Evolutionary conservation across 2,797 vertebrate genomes (phyloP), one percentile per base, ranked within the genome.

Genomic region (Erithacus rubecula): DNA sequence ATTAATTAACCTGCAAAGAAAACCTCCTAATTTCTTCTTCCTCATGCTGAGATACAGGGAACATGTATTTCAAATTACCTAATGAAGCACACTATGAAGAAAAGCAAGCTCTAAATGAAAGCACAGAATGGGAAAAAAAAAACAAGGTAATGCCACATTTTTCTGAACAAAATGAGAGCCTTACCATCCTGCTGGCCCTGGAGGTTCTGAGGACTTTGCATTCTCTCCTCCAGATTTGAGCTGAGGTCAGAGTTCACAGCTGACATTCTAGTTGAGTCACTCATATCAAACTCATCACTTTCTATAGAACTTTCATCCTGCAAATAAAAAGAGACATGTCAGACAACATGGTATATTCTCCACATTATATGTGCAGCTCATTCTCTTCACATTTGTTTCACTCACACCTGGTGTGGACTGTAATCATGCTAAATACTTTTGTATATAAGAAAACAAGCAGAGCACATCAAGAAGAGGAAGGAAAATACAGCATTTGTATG

Each of bases 231-330:
- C 41, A 98, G 98, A 87, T 98, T 98, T 84, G 98, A 98, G 95
- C 98, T 98, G 80, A 98, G 98, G 90, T 98, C 98, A 3, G 98
- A 98, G 94, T 98, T 98, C 94, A 98, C 98, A 72, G 98, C 98
- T 80, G 98, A 98, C 98, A 98, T 98, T 91, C 98, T 97, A 39
- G 98, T 98, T 4, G 98, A 98, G 91, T 98, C 98, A 41, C 98
- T 98, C 98, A 98, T 98, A 89, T 98, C 98, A 97, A 98, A 98
- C 89, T 98, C 98, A 93, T 98, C 98, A 64, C 98, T 98, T 96
- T 98, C 98, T 97, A 98, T 98, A 64, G 98, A 98, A 91, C 98
- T 98, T 97, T 98, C 98, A 96, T 98, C 98, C 98, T 98, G 94
- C 64, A 96, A 96, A 70, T 9, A 15, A 72, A 65, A 94, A 76